These are phyloP conservation scores for Cinara cedri DNA, from an alignment of 2,888 invertebrate species.

Conservation along the genomic window DNA sequence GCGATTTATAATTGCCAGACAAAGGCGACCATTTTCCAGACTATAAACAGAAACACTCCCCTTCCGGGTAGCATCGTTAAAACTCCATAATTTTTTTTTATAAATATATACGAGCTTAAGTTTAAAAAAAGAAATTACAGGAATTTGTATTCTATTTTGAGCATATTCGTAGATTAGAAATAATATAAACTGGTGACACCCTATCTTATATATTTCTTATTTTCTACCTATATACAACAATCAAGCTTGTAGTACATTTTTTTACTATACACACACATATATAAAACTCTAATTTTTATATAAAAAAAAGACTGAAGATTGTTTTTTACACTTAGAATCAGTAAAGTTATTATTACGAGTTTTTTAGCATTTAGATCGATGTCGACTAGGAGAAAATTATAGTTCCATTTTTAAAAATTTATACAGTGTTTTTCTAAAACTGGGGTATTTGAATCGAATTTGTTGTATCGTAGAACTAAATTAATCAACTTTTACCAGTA, in stretches of 20 bases:
- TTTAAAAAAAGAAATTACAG: constrained; percentile 48
- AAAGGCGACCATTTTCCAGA: constrained; percentile 48
- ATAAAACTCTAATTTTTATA: constrained; percentile 43
- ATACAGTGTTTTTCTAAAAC: constrained; percentile 56
- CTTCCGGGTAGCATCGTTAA: constrained; percentile 40
- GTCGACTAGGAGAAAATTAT: constrained; percentile 42
- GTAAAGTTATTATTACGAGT: constrained; percentile 51
- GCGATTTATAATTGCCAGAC: constrained; percentile 45
- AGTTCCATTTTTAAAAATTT: constrained; percentile 53
- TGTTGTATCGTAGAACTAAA: constrained; percentile 41
- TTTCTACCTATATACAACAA: constrained; percentile 35
- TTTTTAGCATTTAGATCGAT: constrained; percentile 40
- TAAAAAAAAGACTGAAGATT: constrained; percentile 52
- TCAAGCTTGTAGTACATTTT: constrained; percentile 51
- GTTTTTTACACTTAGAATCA: constrained; percentile 53
- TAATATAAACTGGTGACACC: constrained; percentile 30
- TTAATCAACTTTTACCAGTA: constrained; percentile 32
- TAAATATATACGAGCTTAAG: constrained; percentile 41
- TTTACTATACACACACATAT: constrained; percentile 21
- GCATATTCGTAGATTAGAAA: constrained; percentile 45
- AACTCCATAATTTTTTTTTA: constrained; percentile 30
- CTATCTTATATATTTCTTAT: constrained; percentile 36
- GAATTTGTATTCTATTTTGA: constrained; percentile 50
- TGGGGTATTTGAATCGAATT: constrained; percentile 55
- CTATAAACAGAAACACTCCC: constrained; percentile 43